Evolutionary conservation across 2,797 vertebrate species (phyloP), one percentile per base, ranked within the genome.

Genomic region (Lagocephalus sceleratus): DNA sequence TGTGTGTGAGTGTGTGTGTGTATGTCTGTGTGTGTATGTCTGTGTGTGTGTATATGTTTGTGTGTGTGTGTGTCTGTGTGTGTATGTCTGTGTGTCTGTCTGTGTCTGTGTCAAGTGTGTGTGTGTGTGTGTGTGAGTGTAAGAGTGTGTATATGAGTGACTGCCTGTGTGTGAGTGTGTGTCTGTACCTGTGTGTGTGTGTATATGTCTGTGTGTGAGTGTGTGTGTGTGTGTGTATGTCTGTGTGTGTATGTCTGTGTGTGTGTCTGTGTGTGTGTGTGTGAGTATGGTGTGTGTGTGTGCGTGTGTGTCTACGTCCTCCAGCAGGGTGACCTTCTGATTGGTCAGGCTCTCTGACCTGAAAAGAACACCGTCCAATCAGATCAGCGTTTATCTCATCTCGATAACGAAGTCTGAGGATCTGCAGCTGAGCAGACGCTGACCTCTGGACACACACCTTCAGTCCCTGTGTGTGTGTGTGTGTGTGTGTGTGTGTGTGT

Each of bases 281-380:
- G 39, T 12, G 10, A 14, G 10, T 14, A 41, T 41, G 3, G 12
- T 5, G n/a, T n/a, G 71, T 19, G 16, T 38, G 54, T 57, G 48
- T 47, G 47, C 46, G 29, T 35, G 38, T 63, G 48, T 56, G 9
- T 51, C 60, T 45, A 46, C 60, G 25, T 67, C 63, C 65, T 32
- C 52, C 66, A 63, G 60, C 47, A 23, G 32, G 20, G 29, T 57
- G 57, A 85, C 81, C 84, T 87, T 87, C 85, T 83, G 75, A 82
- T 79, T 78, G 75, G 81, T 65, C n/a, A 41, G 55, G 64, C 32
- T 29, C 57, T 5, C 39, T 51, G 51, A 63, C 51, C 16, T 5
- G 35, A 25, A 23, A 2, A 5, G 39, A n/a, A 40, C 6, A 22
- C 42, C 64, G 67, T 82, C 80, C 73, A 73, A 72, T 84, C 60